These are phyloP conservation scores for Chamaea fasciata DNA, from an alignment of 2,113 vertebrate genomes.

Conservation along the genomic window DNA sequence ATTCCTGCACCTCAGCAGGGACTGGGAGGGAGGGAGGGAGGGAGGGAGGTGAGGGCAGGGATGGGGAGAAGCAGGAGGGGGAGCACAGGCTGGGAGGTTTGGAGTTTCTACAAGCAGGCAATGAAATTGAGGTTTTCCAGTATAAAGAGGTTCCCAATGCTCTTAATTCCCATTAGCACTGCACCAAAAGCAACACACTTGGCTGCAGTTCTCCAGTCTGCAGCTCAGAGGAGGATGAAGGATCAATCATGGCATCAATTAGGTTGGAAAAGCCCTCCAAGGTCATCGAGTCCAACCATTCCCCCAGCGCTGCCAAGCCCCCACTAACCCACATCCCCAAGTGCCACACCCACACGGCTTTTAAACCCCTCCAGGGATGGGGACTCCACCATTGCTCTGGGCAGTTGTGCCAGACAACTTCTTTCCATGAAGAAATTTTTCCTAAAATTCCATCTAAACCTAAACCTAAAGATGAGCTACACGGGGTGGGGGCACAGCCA, in stretches of 20 bases:
- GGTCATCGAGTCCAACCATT: background rate
- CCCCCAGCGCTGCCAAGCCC: background rate
- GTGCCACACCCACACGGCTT: accelerated
- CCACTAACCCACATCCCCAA: background rate
- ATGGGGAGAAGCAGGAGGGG: background rate
- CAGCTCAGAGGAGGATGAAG: background rate
- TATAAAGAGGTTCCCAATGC: background rate
- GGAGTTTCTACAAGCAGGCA: background rate
- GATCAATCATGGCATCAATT: background rate
- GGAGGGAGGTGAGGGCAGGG: background rate
- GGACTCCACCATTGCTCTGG: background rate
- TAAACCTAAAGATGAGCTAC: background rate
- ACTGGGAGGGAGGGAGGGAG: background rate
- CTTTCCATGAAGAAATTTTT: background rate
- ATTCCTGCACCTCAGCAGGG: background rate
- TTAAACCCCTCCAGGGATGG: background rate
- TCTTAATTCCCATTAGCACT: background rate
- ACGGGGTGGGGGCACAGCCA: background rate
- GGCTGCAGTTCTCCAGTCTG: background rate
- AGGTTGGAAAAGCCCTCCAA: background rate
- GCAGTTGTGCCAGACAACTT: background rate
- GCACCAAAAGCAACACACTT: background rate
- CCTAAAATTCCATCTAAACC: background rate
- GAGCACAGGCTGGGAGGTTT: background rate
- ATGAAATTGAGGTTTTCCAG: background rate